Percentiles rank a stretch among this genome's conserved stretches.
Evolutionary conservation across 2,113 vertebrate genomes (phyloP).

Genomic region (Todiramphus chloris): DNA sequence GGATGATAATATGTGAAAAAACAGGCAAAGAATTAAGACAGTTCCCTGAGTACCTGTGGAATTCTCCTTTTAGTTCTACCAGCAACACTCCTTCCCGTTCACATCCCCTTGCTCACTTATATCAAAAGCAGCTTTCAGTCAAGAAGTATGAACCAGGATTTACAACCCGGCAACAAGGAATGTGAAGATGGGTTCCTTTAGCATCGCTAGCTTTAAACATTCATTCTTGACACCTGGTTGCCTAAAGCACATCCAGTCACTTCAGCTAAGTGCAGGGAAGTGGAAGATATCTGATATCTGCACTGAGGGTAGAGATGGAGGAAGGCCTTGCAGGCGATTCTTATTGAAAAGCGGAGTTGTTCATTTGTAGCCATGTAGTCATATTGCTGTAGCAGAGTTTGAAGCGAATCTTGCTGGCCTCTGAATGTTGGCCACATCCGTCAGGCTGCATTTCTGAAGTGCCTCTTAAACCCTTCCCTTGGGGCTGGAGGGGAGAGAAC

Average conservation of each 20-base stretch:
- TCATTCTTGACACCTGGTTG: neutral
- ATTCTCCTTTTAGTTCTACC: neutral
- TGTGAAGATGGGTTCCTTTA: neutral
- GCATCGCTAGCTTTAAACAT: neutral
- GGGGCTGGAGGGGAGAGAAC: neutral
- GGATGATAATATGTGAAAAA: slow-evolving; percentile 8
- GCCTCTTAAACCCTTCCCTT: neutral
- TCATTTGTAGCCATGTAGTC: neutral
- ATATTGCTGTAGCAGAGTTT: neutral
- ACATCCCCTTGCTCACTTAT: neutral
- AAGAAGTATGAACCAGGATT: neutral
- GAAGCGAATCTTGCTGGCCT: neutral
- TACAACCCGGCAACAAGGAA: neutral
- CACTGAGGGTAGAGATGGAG: neutral
- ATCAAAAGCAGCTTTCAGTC: slow-evolving; percentile 1
- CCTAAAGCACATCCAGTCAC: neutral
- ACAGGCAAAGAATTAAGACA: neutral
- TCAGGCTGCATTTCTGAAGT: neutral
- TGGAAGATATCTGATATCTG: neutral
- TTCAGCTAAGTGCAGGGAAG: neutral
- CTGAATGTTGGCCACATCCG: neutral
- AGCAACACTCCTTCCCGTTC: neutral
- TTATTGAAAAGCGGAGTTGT: neutral
- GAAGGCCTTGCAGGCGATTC: neutral
- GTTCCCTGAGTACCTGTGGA: neutral